Conservation (phyloP, 2,888 invertebrate species). For the Polydesmus complanatus region DNA sequence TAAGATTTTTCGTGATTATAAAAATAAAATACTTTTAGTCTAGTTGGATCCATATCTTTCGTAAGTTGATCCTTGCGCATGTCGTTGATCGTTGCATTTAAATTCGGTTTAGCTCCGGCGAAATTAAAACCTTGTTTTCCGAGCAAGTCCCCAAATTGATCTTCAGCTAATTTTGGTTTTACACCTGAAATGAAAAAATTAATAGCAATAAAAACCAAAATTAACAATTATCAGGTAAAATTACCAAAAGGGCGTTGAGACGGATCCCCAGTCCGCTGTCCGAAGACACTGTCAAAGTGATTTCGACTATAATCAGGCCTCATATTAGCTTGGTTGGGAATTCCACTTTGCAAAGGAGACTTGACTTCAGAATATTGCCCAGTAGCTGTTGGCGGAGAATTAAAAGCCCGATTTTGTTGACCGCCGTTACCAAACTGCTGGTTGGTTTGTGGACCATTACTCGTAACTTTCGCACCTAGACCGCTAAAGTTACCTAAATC, state of each 20-base stretch:
- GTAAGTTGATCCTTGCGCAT: conserved; percentile 79
- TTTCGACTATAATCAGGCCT: conserved; percentile 48
- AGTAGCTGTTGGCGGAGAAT: not conserved
- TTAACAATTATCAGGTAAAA: conserved; percentile 18
- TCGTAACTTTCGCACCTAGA: not conserved
- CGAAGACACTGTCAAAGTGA: conserved; percentile 40
- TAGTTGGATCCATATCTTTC: conserved; percentile 82
- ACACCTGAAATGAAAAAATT: conserved; percentile 18
- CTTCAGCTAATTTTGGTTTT: conserved; percentile 37
- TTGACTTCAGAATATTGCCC: conserved; percentile 27
- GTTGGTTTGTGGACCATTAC: not conserved
- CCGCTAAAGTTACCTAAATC: conserved; percentile 15
- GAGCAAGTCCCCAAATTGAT: conserved; percentile 79
- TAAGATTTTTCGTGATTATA: too few relatives aligned
- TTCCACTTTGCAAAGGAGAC: conserved; percentile 28
- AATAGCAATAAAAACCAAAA: not conserved
- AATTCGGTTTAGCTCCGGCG: conserved; percentile 50
- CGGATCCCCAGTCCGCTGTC: conserved; percentile 16
- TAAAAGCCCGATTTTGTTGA: not conserved
- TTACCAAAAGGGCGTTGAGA: conserved; percentile 7
- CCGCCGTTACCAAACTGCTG: not conserved
- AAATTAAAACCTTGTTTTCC: conserved; percentile 82
- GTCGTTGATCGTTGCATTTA: conserved; percentile 73
- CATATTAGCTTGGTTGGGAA: conserved; percentile 45
- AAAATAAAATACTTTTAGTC: conserved; percentile 49